Base-by-base conservation (phyloP, 2,888 invertebrate species). In the Listrodromus nycthemerus region DNA sequence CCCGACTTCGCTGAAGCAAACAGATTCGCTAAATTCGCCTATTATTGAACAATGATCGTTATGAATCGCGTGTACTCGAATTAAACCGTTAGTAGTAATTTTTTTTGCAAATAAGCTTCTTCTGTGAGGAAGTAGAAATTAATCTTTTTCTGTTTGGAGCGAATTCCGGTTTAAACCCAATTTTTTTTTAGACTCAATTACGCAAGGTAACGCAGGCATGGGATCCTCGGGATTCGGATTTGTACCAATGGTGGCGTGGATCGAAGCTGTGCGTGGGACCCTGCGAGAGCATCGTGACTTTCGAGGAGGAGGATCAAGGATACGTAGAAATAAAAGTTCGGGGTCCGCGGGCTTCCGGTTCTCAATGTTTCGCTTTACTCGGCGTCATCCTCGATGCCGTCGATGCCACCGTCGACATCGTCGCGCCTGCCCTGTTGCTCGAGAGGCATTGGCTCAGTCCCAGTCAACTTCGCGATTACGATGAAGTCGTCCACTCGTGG, bases 241-340 rank as follows among this genome's bases (percentile, higher is more conserved):
- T 97, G 55, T 95, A 96, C 88, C 97, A 97, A 91, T 96, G 96
- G 96, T 95, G 95, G 92, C 94, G 95, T 87, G 96, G 96, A 55
- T 96, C 96, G 50, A 96, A 96, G 91, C 94, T 96, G 87, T 96
- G 96, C 90, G 95, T 95, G 67, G 95, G 96, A 0, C 94, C 95
- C 55, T 94, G 96, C 82, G 97, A 97, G 91, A 95, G 96, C 74
- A 94, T 97, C 73, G 94, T 97, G 19, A 96, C 95, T 4, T 93
- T 96, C 86, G 95, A 95, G 86, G 94, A 95, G 71, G 94, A 94
- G 73, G 93, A 93, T 55, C 93, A 93, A 69, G 95, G 95, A 86
- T 95, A 93, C 85, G 94, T 96, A 55, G 96, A 96, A 92, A 94
- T 96, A 61, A 95, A 95, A 94, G 95, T 96, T 24, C 94, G 96